phyloP scores from a whole-genome alignment of 2,113 vertebrate genomes.

The Rhinopomastus cyanomelas region DNA sequence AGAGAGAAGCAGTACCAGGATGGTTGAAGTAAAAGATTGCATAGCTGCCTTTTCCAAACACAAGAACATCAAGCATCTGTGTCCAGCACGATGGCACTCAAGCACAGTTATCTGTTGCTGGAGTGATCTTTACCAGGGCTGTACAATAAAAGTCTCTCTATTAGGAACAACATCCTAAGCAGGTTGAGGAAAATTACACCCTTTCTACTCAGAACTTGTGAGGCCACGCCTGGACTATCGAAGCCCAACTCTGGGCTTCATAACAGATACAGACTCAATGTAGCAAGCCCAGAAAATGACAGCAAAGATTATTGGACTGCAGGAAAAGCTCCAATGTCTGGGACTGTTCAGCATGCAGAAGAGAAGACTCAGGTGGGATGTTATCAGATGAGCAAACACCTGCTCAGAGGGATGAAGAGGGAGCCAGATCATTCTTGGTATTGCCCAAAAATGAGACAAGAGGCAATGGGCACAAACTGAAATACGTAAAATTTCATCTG shows the following conservation, averaged over 20 bases:
- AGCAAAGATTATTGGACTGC: neutral
- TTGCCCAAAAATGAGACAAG: neutral
- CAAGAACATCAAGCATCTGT: neutral
- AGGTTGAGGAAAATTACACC: neutral
- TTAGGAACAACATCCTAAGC: neutral
- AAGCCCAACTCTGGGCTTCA: neutral
- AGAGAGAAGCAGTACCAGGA: neutral
- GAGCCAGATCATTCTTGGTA: neutral
- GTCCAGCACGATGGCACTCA: neutral
- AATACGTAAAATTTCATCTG: neutral
- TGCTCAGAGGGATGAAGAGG: neutral
- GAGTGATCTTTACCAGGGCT: neutral
- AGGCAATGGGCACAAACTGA: neutral
- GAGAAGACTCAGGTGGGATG: neutral
- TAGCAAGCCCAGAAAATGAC: neutral
- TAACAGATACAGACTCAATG: neutral
- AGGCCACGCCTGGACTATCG: rapidly evolving
- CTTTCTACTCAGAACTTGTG: neutral
- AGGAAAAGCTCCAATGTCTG: neutral
- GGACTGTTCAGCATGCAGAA: neutral
- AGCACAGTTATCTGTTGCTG: neutral
- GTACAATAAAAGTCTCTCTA: neutral
- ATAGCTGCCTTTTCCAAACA: neutral
- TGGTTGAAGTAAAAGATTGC: neutral
- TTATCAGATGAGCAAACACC: neutral